Base-by-base conservation (phyloP, 2,888 invertebrate genomes). In the Eupithecia tripunctaria region DNA sequence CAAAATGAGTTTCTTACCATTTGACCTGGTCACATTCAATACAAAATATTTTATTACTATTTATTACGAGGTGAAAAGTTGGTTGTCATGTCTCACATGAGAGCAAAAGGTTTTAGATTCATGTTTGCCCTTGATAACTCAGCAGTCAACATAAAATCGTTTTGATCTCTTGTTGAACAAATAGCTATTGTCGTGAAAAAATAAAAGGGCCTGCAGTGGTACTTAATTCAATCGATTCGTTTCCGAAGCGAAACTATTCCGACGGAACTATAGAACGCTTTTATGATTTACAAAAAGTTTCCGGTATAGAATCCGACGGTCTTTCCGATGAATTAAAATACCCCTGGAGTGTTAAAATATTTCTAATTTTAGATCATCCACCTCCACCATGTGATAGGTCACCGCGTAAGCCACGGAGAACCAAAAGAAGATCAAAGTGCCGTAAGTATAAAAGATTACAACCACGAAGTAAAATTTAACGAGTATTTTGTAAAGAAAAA, bases 381-480 rank as follows among this genome's bases (percentile, higher is more conserved):
- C 29, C 25, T 15, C 14, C 27, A 27, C 62, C 62, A 2, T 32
- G 62, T 62, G 62, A 27, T 8, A 27, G 32, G n/a, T 2, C 62
- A 32, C 7, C 27, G 8, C n/a, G n/a, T 18, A 62, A 62, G 29
- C 62, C 32, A 18, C 32, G 62, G 15, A 0, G 18, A 32, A 18
- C 32, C 32, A 60, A 10, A 60, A 6, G n/a, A 62, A 15, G 2
- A 59, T 27, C 62, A 32, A 62, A 62, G n/a, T 62, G n/a, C 62
- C 1, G 62, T 62, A 62, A 62, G 62, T 62, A 62, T 47, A n/a
- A 15, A 47, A n/a, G n/a, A 38, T n/a, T 3, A 51, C 47, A 51
- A n/a, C 18, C n/a, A n/a, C n/a, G 7, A 47, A 21, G n/a, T 51
- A 51, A 21, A 1, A 21, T n/a, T 51, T n/a, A 15, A 5, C 15